A percentile compares a stretch with the other conserved stretches of the same genome.
Evolutionary conservation across 1,140 invertebrate species (phyloP).

Genomic region (Lordiphosa mommai): DNA sequence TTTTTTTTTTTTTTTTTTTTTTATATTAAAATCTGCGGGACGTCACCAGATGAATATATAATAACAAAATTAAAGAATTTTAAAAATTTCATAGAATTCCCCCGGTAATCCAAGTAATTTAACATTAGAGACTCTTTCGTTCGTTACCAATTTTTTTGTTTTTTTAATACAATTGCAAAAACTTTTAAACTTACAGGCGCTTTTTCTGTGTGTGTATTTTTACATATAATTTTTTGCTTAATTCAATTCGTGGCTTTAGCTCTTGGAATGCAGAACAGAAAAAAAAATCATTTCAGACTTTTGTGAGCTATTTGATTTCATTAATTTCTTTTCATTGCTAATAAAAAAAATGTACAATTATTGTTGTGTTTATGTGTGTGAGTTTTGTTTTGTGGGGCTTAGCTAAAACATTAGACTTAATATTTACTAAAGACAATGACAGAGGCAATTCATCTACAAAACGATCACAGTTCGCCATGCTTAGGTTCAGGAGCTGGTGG

Average conservation of each 20-base stretch:
- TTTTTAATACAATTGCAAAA: conserved; percentile 38
- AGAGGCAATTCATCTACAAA: conserved; percentile 33
- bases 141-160: conserved; percentile 12
- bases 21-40: no score
- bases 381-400: conserved; percentile 30
- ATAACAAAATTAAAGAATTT: no score
- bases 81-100: no score
- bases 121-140: neutral
- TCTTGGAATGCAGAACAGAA: conserved; percentile 52
- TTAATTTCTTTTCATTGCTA: conserved; percentile 19
- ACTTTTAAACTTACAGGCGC: conserved; percentile 23
- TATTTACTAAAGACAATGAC: conserved; percentile 43
- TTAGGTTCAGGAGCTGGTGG: conserved; percentile 48
- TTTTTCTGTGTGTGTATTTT: conserved; percentile 21
- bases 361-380: conserved; percentile 15
- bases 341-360: conserved; percentile 52
- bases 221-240: conserved; percentile 46
- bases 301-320: conserved; percentile 29
- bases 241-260: conserved; percentile 42
- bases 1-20: no score
- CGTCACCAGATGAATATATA: no score
- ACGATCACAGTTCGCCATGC: conserved; percentile 64
- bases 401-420: conserved; percentile 55
- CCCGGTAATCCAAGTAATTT: neutral
- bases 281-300: conserved; percentile 42